Evolutionary conservation across 1,140 invertebrate genomes (phyloP), one percentile per base, ranked within the genome.

Genomic region (Bombus confusus): DNA sequence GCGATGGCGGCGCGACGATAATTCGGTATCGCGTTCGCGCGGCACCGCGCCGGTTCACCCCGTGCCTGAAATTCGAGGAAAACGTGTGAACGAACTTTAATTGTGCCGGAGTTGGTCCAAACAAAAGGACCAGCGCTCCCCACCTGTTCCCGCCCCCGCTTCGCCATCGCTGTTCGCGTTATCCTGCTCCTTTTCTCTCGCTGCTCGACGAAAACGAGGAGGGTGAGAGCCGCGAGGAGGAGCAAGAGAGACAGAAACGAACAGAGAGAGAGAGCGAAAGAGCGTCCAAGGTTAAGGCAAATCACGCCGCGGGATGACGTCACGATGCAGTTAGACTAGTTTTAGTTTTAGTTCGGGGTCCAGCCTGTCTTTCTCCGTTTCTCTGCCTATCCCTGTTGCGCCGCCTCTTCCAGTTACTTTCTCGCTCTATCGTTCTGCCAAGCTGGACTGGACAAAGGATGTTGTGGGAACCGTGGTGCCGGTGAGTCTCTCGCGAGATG

Each of bases 261-360:
- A 4, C 13, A 69, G 43, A 79, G 77, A 69, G 43, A 79, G 77
- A 85, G 87, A 89, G 92, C 59, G 90, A 91, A 92, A 93, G 90
- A 90, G 77, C 90, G 91, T 85, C 93, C 94, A 95, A 95, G 94
- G 94, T 93, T 94, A 93, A 94, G 93, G 94, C 93, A 93, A 93
- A 93, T 93, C 93, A 92, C 91, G 91, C 88, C 92, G 91, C 91
- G 92, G 91, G 91, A 94, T 95, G 94, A 95, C 94, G 94, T 95
- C 94, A 94, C 90, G 92, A 94, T 94, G 94, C 94, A 94, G 94
- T 94, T 95, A 94, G 93, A 95, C 94, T 95, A 94, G 93, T 95
- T 95, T 94, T 94, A 94, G 93, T 94, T 94, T 94, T 93, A 93
- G 92, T 92, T 92, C 88, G 91, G 83, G 91, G 91, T 91, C 91